These are phyloP conservation scores for Zygaena filipendulae DNA, from an alignment of 2,888 invertebrate species.

Conservation along the genomic window DNA sequence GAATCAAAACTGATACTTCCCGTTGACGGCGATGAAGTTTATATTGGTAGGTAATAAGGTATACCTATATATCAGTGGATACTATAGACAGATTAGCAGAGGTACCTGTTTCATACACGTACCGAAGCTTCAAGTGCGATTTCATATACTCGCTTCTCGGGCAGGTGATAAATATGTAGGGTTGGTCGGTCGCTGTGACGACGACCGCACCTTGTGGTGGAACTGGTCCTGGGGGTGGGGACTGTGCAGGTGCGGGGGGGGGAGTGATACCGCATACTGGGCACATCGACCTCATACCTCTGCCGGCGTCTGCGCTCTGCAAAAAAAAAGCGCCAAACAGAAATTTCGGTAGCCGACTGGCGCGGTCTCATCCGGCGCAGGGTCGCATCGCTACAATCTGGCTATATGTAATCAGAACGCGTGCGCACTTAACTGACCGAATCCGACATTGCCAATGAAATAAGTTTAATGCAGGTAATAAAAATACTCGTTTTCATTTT, in stretches of 20 bases:
- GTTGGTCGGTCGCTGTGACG: conserved; percentile 54
- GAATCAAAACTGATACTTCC: too few relatives aligned
- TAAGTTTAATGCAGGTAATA: too few relatives aligned
- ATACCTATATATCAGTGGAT: neutral
- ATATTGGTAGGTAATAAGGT: too few relatives aligned
- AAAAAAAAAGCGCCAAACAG: conserved; percentile 60
- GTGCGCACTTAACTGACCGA: conserved; percentile 22
- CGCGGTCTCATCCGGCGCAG: conserved; percentile 40
- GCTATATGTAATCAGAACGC: conserved; percentile 42
- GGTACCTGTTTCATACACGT: too few relatives aligned
- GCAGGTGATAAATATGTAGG: conserved; percentile 64
- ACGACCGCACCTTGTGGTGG: conserved; percentile 60
- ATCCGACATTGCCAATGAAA: conserved; percentile 2
- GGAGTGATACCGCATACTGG: conserved; percentile 20
- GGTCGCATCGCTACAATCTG: conserved; percentile 20
- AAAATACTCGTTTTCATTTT: too few relatives aligned
- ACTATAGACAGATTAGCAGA: too few relatives aligned
- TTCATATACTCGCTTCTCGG: too few relatives aligned
- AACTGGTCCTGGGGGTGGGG: conserved; percentile 47
- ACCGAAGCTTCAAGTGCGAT: too few relatives aligned
- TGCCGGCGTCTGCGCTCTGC: conserved; percentile 40
- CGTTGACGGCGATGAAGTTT: too few relatives aligned
- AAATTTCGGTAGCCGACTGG: conserved; percentile 62
- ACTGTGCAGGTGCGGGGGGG: conserved; percentile 23
- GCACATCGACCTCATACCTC: conserved; percentile 54